phyloP scores from a whole-genome alignment of 2,888 invertebrate genomes.

The Cryptus viduatorius region DNA sequence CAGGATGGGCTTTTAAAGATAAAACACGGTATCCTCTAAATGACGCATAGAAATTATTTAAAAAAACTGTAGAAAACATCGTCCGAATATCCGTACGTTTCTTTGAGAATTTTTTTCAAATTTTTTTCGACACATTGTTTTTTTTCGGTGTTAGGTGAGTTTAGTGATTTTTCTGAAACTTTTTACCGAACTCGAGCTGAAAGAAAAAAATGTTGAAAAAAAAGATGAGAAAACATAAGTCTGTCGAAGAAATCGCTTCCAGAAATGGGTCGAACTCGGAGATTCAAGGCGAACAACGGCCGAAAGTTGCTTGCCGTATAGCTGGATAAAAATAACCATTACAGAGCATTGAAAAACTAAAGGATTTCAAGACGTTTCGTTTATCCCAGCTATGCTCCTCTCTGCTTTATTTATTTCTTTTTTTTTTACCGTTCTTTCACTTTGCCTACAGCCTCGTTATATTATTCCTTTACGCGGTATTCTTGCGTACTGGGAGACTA shows the following conservation, averaged over 20 bases:
- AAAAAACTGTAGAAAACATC: too few species aligned
- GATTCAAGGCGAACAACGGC: constrained; percentile 62
- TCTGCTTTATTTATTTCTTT: constrained; percentile 16
- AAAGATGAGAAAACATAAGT: constrained; percentile 13
- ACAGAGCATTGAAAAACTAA: constrained; percentile 57
- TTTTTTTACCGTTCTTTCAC: constrained; percentile 23
- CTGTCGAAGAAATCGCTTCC: constrained; percentile 56
- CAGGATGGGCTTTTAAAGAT: too few species aligned
- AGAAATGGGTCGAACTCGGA: constrained; percentile 63
- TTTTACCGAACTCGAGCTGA: neutral
- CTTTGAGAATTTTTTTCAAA: too few species aligned
- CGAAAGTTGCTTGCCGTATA: constrained; percentile 56
- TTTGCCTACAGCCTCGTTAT: constrained; percentile 14
- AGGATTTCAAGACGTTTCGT: constrained; percentile 59
- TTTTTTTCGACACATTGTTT: too few species aligned
- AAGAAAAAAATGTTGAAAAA: constrained; percentile 22
- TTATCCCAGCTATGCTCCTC: constrained; percentile 38
- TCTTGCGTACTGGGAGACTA: neutral
- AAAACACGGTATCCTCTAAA: too few species aligned
- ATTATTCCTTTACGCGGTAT: constrained; percentile 13
- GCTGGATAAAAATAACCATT: constrained; percentile 59
- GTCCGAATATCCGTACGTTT: too few species aligned
- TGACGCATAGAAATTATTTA: too few species aligned
- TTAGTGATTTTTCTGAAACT: too few species aligned
- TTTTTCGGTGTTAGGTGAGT: too few species aligned